A percentile compares a stretch with the other conserved stretches of the same genome.
Evolutionary conservation across 2,888 invertebrate genomes (phyloP).

Genomic region (Meteorus cinctellus): DNA sequence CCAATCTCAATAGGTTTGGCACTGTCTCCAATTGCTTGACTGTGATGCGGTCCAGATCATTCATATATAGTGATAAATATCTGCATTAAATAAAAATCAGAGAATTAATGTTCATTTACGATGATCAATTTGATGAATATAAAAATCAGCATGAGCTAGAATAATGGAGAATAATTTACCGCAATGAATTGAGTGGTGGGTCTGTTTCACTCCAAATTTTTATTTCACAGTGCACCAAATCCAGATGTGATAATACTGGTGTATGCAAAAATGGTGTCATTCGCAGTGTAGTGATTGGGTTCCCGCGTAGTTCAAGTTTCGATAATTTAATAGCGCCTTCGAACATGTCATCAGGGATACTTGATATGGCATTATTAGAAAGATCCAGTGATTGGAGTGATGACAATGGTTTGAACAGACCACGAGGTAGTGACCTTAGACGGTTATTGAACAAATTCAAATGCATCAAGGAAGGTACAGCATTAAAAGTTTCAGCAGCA

Average conservation of each 20-base stretch:
- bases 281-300: constrained; percentile 81
- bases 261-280: constrained; percentile 80
- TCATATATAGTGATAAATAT: too few species aligned
- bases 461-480: constrained; percentile 81
- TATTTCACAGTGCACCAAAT: too few species aligned
- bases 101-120: too few species aligned
- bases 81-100: too few species aligned
- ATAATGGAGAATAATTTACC: too few species aligned
- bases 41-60: too few species aligned
- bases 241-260: constrained; percentile 72
- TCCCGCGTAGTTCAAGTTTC: constrained; percentile 82
- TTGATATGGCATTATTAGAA: constrained; percentile 80
- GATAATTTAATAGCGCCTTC: constrained; percentile 80
- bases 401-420: constrained; percentile 72
- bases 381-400: constrained; percentile 82
- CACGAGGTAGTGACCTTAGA: constrained; percentile 59
- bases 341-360: constrained; percentile 79
- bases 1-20: too few species aligned
- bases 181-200: too few species aligned
- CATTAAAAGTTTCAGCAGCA: constrained; percentile 79
- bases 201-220: too few species aligned
- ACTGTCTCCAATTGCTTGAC: too few species aligned
- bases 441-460: constrained; percentile 81
- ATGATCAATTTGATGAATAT: too few species aligned
- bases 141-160: too few species aligned